Evolutionary conservation across 2,113 vertebrate genomes (phyloP), one percentile per base, ranked within the genome.

Genomic region (Chaetops frenatus): DNA sequence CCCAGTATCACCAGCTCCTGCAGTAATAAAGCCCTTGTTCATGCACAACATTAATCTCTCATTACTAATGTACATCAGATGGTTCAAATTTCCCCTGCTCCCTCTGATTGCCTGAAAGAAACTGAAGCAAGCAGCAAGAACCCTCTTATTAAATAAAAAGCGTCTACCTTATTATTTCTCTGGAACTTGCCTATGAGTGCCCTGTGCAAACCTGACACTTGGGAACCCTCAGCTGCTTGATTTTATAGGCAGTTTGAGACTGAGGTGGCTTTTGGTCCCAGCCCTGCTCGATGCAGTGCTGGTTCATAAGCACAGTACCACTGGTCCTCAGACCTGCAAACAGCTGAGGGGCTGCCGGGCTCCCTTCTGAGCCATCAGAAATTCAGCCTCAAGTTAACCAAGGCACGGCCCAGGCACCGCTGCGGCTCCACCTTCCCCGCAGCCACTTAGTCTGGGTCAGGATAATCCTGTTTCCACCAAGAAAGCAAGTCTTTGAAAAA

Each of bases 311-410:
- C 53, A 42, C 47, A 71, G 50, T 3, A 15, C 5, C 61, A 54
- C 28, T 27, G 78, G 76, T 74, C 15, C 69, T 83, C 54, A 80
- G 81, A 66, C 40, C 58, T 80, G 74, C 70, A 77, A 87, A 88
- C 28, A 93, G 92, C 95, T 47, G 42, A 90, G 85, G 76, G 85
- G 90, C 69, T 77, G 79, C 42, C 0, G 2, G 67, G 67, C 33
- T 94, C 71, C 86, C 82, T 90, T 51, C 56, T 47, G 76, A 95
- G 51, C 23, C 82, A 78, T 70, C 82, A 92, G 58, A 73, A 88
- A 86, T 47, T 45, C 90, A 90, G 5, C 22, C 38, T 51, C 9
- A 3, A 4, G 13, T 58, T 77, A 90, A 80, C 11, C 44, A 77
- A 35, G 1, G 17, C 67, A 31, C 0, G 0, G 65, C 73, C 57